A percentile compares a stretch with the other conserved stretches of the same genome.
These are phyloP conservation scores for Zaprionus vittiger DNA, from an alignment of 1,140 invertebrate species.

Conservation along the genomic window DNA sequence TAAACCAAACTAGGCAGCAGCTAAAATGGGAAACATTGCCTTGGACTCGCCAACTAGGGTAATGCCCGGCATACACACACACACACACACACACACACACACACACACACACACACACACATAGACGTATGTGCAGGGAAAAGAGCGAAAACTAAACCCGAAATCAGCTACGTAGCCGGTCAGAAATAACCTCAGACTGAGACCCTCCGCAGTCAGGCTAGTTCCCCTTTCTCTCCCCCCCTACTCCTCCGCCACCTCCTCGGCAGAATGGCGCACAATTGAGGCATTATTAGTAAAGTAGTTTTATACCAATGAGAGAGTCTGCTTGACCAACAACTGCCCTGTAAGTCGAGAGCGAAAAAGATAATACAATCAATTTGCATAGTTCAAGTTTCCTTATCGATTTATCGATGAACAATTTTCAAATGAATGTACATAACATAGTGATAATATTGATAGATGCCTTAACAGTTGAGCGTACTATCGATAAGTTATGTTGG, in stretches of 20 bases:
- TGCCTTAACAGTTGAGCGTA: rapidly evolving
- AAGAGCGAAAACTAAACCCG: constrained; percentile 11
- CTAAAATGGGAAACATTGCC: constrained; percentile 34
- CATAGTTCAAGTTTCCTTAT: not conserved
- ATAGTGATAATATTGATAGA: not conserved
- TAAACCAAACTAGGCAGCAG: constrained; percentile 24
- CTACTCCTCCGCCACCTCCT: not conserved
- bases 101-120: constrained; percentile 28
- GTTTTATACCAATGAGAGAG: constrained; percentile 39
- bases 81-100: constrained; percentile 22
- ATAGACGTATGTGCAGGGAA: constrained; percentile 36
- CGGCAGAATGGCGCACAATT: constrained; percentile 67
- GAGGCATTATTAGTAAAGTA: constrained; percentile 83
- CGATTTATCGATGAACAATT: no score
- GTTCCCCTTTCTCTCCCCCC: not conserved
- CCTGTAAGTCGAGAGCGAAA: not conserved
- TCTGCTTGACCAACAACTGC: not conserved
- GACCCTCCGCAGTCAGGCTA: constrained; percentile 2
- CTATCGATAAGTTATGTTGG: not conserved
- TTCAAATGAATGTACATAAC: not conserved
- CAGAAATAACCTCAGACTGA: not conserved
- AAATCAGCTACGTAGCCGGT: constrained; percentile 23
- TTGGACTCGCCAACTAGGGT: constrained; percentile 64
- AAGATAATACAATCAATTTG: not conserved
- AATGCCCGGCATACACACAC: constrained; percentile 52